Conservation (phyloP, 1,140 invertebrate genomes). For the Holcopasites calliopsidis region DNA sequence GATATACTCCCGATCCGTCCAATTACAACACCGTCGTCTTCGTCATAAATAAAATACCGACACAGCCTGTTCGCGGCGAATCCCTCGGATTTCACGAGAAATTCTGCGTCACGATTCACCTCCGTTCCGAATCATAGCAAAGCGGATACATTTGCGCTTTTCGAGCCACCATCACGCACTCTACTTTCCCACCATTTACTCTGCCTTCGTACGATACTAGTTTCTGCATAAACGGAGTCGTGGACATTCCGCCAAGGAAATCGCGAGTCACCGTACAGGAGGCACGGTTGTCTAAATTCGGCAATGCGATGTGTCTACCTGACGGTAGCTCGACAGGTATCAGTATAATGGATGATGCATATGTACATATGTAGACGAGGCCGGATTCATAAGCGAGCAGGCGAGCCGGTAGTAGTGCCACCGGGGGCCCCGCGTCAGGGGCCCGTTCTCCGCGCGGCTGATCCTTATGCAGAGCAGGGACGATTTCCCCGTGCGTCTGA, state of each 20-base stretch:
- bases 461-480: slow-evolving; percentile 61
- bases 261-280: too few species aligned
- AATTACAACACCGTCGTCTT: slow-evolving; percentile 5
- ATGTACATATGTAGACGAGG: slow-evolving; percentile 42
- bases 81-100: background rate
- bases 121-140: background rate
- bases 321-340: slow-evolving; percentile 37
- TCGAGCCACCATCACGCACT: background rate
- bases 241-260: background rate
- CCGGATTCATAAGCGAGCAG: slow-evolving; percentile 48
- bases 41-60: slow-evolving; percentile 14
- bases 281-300: background rate
- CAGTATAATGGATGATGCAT: slow-evolving; percentile 56
- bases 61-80: background rate
- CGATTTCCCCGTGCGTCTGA: slow-evolving; percentile 58
- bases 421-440: slow-evolving; percentile 36
- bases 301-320: background rate
- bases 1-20: background rate
- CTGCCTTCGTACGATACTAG: background rate
- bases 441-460: slow-evolving; percentile 27
- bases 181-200: slow-evolving; percentile 18
- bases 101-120: background rate
- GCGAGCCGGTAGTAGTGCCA: slow-evolving; percentile 17
- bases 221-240: too few species aligned
- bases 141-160: background rate